These are phyloP conservation scores for Ctenodactylus gundi DNA, from an alignment of 2,113 vertebrate genomes.

Conservation along the genomic window DNA sequence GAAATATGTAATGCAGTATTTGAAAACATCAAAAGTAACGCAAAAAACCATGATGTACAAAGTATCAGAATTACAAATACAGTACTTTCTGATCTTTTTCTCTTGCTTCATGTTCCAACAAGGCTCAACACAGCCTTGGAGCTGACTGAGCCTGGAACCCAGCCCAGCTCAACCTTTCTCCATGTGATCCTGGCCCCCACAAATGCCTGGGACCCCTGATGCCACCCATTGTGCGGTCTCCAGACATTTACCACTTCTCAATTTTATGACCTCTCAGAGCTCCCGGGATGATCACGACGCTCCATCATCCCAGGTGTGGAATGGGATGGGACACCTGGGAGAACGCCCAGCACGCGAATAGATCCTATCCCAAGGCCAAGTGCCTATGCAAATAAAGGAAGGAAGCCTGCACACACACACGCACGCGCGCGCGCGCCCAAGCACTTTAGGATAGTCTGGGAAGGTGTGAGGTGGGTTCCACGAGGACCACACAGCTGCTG, in stretches of 20 bases:
- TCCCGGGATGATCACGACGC: neutral
- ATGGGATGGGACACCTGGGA: neutral
- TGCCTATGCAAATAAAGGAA: neutral
- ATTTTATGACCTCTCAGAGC: neutral
- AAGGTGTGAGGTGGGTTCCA: neutral
- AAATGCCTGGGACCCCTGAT: neutral
- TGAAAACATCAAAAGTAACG: conserved; percentile 27
- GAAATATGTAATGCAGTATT: neutral
- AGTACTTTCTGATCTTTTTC: neutral
- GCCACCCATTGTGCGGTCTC: neutral
- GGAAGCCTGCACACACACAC: too few relatives aligned
- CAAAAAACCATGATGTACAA: neutral
- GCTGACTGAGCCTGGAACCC: neutral
- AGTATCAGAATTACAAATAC: neutral
- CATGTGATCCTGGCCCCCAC: too few relatives aligned
- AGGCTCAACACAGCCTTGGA: neutral
- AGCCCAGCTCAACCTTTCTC: neutral
- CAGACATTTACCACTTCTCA: neutral
- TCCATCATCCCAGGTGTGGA: neutral
- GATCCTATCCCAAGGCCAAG: neutral
- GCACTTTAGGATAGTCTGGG: neutral
- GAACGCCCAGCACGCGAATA: neutral
- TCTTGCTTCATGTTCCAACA: neutral
- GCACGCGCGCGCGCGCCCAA: too few relatives aligned
- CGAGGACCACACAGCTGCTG: neutral